Conservation (phyloP, 35 echinoderm and acorn worm genomes). For the Stichopus chloronotus region DNA sequence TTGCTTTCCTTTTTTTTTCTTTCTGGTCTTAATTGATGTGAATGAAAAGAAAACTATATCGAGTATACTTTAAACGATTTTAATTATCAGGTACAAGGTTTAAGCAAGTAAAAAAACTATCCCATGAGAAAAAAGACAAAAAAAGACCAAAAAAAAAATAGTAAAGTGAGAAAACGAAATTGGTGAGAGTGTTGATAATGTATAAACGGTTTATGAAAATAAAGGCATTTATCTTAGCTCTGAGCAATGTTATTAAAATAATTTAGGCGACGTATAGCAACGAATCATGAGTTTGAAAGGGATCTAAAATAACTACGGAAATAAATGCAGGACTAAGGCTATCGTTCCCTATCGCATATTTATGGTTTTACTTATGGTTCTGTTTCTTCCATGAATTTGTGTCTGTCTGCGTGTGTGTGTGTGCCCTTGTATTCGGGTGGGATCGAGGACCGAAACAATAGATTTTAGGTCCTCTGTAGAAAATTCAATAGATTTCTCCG, state of each 20-base stretch:
- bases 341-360: no score
- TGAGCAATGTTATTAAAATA: conserved; percentile 1
- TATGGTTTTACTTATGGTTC: no score
- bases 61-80: background rate
- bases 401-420: no score
- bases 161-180: background rate
- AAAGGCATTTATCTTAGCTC: background rate
- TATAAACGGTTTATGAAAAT: background rate
- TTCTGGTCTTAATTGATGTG: background rate
- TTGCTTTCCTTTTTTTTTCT: background rate
- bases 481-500: no score
- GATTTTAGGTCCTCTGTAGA: no score
- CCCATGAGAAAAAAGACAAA: background rate
- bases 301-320: no score
- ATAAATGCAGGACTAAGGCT: no score
- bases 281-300: no score
- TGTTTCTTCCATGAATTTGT: no score
- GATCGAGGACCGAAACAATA: no score
- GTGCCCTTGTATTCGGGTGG: no score
- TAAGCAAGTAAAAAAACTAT: background rate
- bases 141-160: background rate
- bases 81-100: background rate
- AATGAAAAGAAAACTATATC: background rate
- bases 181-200: no score
- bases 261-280: background rate